A percentile compares a stretch with the other conserved stretches of the same genome.
Conservation (phyloP, 2,113 vertebrate species). For the Carlito syrichta region DNA sequence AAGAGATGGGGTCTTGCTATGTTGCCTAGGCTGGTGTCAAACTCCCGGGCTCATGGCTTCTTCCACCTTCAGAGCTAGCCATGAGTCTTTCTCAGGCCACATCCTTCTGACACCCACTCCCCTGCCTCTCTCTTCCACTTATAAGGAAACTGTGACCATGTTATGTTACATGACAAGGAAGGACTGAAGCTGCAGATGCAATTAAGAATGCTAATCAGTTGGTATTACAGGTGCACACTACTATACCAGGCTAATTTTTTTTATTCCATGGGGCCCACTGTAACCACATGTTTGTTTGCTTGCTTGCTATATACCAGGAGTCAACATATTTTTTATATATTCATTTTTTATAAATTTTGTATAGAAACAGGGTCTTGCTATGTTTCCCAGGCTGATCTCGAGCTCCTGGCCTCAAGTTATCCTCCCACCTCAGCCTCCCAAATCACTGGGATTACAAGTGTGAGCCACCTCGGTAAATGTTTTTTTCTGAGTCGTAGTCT, state of each 20-base stretch:
- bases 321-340: neutral
- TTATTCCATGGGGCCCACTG: no score
- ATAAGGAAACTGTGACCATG: neutral
- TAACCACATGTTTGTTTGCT: neutral
- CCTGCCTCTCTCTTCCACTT: neutral
- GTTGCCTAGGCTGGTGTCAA: no score
- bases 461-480: no score
- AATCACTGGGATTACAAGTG: neutral
- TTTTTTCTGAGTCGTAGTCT: no score
- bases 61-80: neutral
- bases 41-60: neutral
- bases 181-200: neutral
- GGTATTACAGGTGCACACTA: no score
- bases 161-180: neutral
- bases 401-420: neutral
- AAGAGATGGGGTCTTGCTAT: no score
- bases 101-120: neutral
- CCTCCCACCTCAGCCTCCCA: neutral
- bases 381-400: neutral
- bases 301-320: neutral
- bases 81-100: neutral
- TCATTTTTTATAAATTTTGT: neutral
- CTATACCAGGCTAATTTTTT: no score
- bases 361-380: neutral
- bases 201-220: neutral